Percentiles rank a stretch among this genome's conserved stretches.
Conservation (phyloP, 2,888 invertebrate genomes). For the Drosophila anomelani region DNA sequence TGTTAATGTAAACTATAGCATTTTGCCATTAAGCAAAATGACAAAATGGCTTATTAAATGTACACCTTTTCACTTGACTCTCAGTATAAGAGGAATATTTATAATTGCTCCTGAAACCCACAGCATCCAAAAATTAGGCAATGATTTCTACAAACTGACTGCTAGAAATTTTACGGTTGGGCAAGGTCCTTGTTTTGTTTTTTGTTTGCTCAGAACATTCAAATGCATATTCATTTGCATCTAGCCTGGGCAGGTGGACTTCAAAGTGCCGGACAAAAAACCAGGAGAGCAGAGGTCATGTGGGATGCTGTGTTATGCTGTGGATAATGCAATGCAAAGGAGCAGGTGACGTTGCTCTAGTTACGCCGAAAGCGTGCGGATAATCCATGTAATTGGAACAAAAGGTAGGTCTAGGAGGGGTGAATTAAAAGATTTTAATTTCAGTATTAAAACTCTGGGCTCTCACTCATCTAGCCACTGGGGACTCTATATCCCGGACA, state of each 20-base stretch:
- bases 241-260: not conserved
- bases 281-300: conserved; percentile 11
- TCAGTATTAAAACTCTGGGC: conserved; percentile 14
- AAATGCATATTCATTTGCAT: conserved; percentile 33
- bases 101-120: not conserved
- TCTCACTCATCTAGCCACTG: conserved; percentile 5
- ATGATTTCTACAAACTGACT: not conserved
- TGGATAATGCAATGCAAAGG: conserved; percentile 10
- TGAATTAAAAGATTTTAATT: conserved; percentile 27
- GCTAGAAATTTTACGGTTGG: conserved; percentile 2
- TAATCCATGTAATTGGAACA: conserved; percentile 41
- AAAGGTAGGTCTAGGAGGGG: not conserved
- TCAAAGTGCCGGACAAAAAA: conserved; percentile 1
- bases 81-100: not conserved
- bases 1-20: not conserved
- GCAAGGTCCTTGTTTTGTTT: not conserved
- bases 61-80: not conserved
- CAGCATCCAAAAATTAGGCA: not conserved
- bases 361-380: conserved; percentile 16
- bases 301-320: conserved; percentile 16
- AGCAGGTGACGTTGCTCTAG: not conserved
- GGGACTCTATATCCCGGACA: conserved; percentile 16
- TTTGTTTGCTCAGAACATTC: not conserved
- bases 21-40: no score
- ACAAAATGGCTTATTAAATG: not conserved